Percentiles rank a stretch among this genome's conserved stretches.
Conservation (phyloP, 2,797 vertebrate species). For the Tokudaia muenninki region DNA sequence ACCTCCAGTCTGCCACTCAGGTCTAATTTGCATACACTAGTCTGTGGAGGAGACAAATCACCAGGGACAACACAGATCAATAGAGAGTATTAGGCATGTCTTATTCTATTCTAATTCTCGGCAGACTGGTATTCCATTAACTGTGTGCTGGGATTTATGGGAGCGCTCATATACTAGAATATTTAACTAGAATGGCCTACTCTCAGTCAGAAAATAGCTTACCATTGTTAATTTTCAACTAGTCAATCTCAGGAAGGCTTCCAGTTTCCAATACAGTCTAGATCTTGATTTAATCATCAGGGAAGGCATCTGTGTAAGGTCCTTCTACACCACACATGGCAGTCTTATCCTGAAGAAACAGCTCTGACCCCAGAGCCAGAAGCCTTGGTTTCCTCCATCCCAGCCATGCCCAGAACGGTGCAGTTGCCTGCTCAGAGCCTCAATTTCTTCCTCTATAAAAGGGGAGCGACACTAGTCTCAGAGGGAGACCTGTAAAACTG, state of each 20-base stretch:
- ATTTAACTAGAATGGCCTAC: conserved; percentile 77
- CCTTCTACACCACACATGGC: not conserved
- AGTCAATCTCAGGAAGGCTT: conserved; percentile 72
- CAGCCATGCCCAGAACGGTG: not conserved
- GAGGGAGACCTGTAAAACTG: not conserved
- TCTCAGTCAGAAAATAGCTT: conserved; percentile 76
- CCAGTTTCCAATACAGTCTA: conserved; percentile 51
- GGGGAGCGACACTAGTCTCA: not conserved
- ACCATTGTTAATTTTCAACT: conserved; percentile 82
- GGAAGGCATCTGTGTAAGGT: conserved; percentile 46
- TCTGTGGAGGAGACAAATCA: conserved; percentile 61
- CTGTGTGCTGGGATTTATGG: conserved; percentile 70
- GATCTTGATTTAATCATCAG: conserved; percentile 58
- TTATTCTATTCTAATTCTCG: conserved; percentile 72
- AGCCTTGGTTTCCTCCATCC: not conserved
- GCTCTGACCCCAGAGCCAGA: not conserved
- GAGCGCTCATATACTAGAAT: conserved; percentile 71
- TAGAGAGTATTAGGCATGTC: conserved; percentile 64
- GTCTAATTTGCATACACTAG: conserved; percentile 72
- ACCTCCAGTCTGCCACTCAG: conserved; percentile 58
- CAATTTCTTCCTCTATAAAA: conserved; percentile 57
- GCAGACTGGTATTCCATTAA: conserved; percentile 80
- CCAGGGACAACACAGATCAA: conserved; percentile 76
- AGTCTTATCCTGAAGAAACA: conserved; percentile 3
- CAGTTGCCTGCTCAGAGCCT: not conserved